phyloP scores from a whole-genome alignment of 2,113 vertebrate species.

The Pantherophis guttatus region DNA sequence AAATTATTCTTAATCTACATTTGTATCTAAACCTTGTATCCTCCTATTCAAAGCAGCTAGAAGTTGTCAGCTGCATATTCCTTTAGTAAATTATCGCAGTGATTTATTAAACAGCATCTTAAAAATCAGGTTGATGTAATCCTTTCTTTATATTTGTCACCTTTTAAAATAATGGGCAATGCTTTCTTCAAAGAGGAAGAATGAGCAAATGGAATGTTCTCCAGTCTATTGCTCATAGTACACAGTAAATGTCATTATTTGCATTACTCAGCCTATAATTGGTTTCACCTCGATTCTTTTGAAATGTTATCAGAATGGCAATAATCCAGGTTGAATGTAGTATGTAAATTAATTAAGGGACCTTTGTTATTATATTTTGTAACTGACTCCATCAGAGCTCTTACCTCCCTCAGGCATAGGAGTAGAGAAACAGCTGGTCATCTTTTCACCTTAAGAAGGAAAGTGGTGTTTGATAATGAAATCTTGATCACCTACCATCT shows the following conservation, averaged over 20 bases:
- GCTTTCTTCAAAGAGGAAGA: background rate
- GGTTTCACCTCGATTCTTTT: slow-evolving; percentile 21
- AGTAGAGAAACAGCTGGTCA: slow-evolving; percentile 57
- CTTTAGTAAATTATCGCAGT: background rate
- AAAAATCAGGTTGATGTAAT: background rate
- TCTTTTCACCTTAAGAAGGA: slow-evolving; percentile 50
- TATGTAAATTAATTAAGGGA: slow-evolving; percentile 25
- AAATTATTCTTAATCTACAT: background rate
- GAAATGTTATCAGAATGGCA: slow-evolving; percentile 33
- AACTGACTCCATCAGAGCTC: slow-evolving; percentile 21
- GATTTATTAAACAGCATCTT: slow-evolving; percentile 7
- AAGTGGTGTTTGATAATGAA: slow-evolving; percentile 61
- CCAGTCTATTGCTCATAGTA: slow-evolving; percentile 10
- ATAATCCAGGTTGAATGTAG: background rate
- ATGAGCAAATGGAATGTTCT: background rate
- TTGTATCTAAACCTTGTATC: background rate
- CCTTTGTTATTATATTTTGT: slow-evolving; percentile 13
- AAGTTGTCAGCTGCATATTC: background rate
- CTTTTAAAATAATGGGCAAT: slow-evolving; percentile 11
- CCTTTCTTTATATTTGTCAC: slow-evolving; percentile 3
- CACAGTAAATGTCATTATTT: slow-evolving; percentile 25
- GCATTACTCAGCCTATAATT: slow-evolving; percentile 20
- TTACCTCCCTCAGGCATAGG: slow-evolving; percentile 27
- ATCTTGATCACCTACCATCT: slow-evolving; percentile 63
- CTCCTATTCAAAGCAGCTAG: background rate